Evolutionary conservation across 2,888 invertebrate genomes (phyloP), one percentile per base, ranked within the genome.

Genomic region (Chrysolina haemoptera): DNA sequence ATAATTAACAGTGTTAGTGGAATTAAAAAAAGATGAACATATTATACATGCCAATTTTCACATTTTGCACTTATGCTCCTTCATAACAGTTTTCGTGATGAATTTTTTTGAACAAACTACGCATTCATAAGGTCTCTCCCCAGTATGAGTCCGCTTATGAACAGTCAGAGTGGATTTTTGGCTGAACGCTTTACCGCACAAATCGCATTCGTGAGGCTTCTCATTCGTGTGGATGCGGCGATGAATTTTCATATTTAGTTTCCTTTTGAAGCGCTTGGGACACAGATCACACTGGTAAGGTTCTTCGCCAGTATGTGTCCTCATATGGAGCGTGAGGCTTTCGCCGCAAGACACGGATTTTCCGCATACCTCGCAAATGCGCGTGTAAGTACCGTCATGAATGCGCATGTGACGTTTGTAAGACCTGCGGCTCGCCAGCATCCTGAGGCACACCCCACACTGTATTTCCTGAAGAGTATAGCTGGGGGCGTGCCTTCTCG

Each of bases 161-260:
- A 77, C 75, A 9, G 73, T 59, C 20, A 83, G 64, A 9, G 76
- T 73, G 87, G 86, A 82, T 88, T 74, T 80, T 27, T 78, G 79
- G 10, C 66, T 41, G 62, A 81, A 81, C 4, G 50, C 67, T 48
- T 78, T 78, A 1, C 46, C 71, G 62, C 81, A 81, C 14, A 73
- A 46, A 9, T 73, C 66, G 50, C 85, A 86, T n/a, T 71, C 46
- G 70, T 78, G 76, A 20, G 81, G 82, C 66, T 80, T 82, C 67
- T 83, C 84, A 0, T 82, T 81, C 0, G 82, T 84, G 65, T 84
- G 84, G 1, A 78, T 72, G 8, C 74, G 76, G 22, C 79, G 62
- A 35, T 76, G 78, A 1, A 41, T 67, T 18, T 12, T 53, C 53
- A 53, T 20, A 20, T 35, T 53, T 5, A 16, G 8, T 9, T 40